Evolutionary conservation across 2,113 vertebrate species (phyloP).

Genomic region (Crotalus helleri): DNA sequence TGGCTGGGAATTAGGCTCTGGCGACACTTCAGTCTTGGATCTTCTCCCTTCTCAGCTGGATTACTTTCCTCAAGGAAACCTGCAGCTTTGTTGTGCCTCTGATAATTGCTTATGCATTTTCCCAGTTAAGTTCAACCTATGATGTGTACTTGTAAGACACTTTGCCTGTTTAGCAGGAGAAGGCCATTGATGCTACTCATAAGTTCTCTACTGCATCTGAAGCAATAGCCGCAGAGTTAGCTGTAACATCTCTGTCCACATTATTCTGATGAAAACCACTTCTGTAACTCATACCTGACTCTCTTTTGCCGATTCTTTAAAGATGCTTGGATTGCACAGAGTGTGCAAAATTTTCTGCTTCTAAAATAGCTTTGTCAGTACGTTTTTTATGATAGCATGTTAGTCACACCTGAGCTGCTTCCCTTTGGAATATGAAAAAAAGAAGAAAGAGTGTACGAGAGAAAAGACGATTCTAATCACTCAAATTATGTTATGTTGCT

Average conservation of each 20-base stretch:
- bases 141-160: background rate
- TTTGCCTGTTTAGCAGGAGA: background rate
- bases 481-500: background rate
- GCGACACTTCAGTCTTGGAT: too few relatives aligned
- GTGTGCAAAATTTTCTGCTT: background rate
- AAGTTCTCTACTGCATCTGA: background rate
- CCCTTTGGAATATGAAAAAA: slow-evolving; percentile 11
- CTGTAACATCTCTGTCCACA: background rate
- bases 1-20: background rate
- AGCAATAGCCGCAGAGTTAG: background rate
- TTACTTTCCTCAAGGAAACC: background rate
- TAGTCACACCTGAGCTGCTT: background rate
- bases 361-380: background rate
- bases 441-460: background rate
- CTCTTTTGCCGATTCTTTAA: background rate
- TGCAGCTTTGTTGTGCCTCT: background rate
- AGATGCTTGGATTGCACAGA: background rate
- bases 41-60: background rate
- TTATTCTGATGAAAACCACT: background rate
- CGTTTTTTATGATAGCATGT: background rate
- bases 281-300: background rate
- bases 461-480: background rate
- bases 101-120: background rate
- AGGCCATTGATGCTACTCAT: background rate
- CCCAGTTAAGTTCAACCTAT: background rate